Conservation (phyloP, 2,888 invertebrate genomes). For the Phyllotreta cruciferae region DNA sequence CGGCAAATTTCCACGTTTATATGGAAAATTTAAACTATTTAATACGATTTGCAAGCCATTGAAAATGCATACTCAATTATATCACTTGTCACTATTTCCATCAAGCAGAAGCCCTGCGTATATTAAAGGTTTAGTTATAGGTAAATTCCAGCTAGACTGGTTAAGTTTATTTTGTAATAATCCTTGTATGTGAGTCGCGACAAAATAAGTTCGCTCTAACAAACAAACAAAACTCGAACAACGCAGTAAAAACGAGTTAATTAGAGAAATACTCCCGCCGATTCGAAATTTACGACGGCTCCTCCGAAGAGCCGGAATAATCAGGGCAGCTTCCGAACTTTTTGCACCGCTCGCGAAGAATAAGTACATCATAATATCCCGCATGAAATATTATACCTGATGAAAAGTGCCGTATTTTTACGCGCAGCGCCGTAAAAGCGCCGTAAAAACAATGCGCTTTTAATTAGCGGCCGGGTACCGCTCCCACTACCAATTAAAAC, state of each 20-base stretch:
- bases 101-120: too few relatives aligned
- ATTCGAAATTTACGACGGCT: constrained; percentile 23
- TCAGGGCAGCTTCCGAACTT: constrained; percentile 17
- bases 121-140: too few relatives aligned
- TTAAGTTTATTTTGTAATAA: too few relatives aligned
- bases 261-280: constrained; percentile 1
- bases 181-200: background rate
- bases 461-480: constrained; percentile 23
- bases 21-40: too few relatives aligned
- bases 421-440: constrained; percentile 13
- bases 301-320: constrained; percentile 12
- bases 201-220: constrained; percentile 2
- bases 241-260: constrained; percentile 10
- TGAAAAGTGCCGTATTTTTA: constrained; percentile 22
- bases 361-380: constrained; percentile 23
- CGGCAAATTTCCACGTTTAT: too few relatives aligned
- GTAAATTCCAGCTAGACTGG: too few relatives aligned
- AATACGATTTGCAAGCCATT: too few relatives aligned
- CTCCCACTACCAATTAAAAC: constrained; percentile 27
- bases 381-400: constrained; percentile 11
- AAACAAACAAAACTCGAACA: constrained; percentile 5
- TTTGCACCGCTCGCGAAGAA: constrained; percentile 22
- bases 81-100: too few relatives aligned
- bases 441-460: constrained; percentile 27
- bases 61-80: too few relatives aligned